Evolutionary conservation across 2,888 invertebrate species (phyloP), one percentile per base, ranked within the genome.

Genomic region (Caenorhabditis sinica): DNA sequence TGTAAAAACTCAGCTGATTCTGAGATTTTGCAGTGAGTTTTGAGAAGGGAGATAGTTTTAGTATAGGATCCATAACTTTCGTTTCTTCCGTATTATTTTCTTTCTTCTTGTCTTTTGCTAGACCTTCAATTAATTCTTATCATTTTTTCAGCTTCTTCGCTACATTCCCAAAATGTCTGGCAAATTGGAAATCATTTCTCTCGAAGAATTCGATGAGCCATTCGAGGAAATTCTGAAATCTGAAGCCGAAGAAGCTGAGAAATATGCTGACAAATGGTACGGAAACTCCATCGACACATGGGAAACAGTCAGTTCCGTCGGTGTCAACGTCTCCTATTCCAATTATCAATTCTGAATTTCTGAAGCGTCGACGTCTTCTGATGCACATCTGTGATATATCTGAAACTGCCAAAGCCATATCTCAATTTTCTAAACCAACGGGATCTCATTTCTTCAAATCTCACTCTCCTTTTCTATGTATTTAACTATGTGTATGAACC

Each of bases 271-370:
- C 25, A 69, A 79, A 69, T 79, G 71, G 71, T 40, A 6, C 15
- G 75, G 75, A 43, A 71, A 40, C 30, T 69, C 69, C 23, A 17
- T 79, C 17, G 77, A 79, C 43, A 40, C 77, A 40, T 79, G 77
- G 77, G 77, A 79, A 53, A 79, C 77, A 2, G 77, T 79, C 63
- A 79, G 77, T 43, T 79, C 77, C n/a, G 61, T 71, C 53, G 77
- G 77, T 36, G 77, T 79, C 77, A 79, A 71, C 63, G 77, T 79
- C 69, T 71, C 71, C 53, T 79, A 79, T 28, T 79, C 77, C 36
- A 79, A 79, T 15, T 68, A 68, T 63, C 61, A 63, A 63, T 79
- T 71, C 45, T 79, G 63, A 79, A 49, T 20, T 2, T 36, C 40
- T 11, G 40, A 40, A 40, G 20, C 28, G 56, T 20, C 9, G 20